Base-by-base conservation (phyloP, 2,888 invertebrate species). In the Philereme vetulata region DNA sequence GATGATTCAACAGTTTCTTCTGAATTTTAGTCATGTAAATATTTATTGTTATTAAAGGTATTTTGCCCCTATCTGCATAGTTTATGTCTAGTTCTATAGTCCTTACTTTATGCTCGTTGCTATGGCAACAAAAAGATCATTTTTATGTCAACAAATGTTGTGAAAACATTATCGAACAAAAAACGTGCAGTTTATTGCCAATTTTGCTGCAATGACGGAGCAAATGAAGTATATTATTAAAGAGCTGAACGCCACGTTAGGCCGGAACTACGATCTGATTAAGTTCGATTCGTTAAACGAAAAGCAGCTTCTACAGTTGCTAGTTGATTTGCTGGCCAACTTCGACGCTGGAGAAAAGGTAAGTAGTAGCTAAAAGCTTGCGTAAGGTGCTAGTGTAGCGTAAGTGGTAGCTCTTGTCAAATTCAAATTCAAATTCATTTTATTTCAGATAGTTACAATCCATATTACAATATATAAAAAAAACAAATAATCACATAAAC, bases 271-370 rank as follows among this genome's bases (percentile, higher is more conserved):
- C 76, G 97, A 97, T 77, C 86, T 97, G 63, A 96, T 98, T 75
- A 96, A 96, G 70, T 97, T 98, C 84, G 97, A 97, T 88, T 94
- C 96, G 4, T 86, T 97, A 61, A 94, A 94, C 63, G 94, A 95
- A 48, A 95, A 95, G 65, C 95, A 96, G 75, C 88, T 97, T 60
- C 84, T 98, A 21, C 97, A 97, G 90, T 91, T 96, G 65, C 86
- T 97, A 32, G 94, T 94, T 70, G 96, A 97, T 90, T 93, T 96
- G n/a, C 89, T 97, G 47, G 93, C 93, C n/a, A 92, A 93, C 73
- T 94, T 96, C 72, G 95, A 95, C 77, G 93, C 94, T 51, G 94
- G 94, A 72, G 93, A 95, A 71, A 95, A 94, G 85, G 93, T 93
- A 84, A 75, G 55, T 44, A 21, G 21, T 1, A 21, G 21, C 21